These are phyloP conservation scores for Euplagia quadripunctaria DNA, from an alignment of 2,888 invertebrate species.

Conservation along the genomic window DNA sequence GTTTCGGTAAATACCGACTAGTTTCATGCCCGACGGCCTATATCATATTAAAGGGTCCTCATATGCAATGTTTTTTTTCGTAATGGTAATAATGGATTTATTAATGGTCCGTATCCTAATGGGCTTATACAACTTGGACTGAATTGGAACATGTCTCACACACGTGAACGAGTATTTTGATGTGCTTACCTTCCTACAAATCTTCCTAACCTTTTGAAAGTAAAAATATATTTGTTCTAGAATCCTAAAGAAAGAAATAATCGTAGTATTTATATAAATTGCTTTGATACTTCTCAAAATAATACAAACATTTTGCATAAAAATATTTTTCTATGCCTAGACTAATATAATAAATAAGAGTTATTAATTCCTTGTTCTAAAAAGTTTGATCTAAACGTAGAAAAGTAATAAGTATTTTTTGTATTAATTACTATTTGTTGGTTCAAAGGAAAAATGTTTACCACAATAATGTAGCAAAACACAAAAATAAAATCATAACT, in stretches of 20 bases:
- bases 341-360: constrained; percentile 1
- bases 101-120: no score
- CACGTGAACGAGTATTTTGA: no score
- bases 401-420: background rate
- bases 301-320: background rate
- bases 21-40: no score
- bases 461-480: constrained; percentile 1
- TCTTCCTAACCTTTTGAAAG: no score
- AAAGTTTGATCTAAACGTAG: background rate
- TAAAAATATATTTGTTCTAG: no score
- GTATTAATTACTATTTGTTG: background rate
- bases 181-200: no score
- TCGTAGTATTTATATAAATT: background rate
- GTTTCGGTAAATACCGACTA: no score
- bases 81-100: no score
- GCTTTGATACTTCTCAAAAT: background rate
- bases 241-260: no score
- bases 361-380: background rate
- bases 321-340: background rate
- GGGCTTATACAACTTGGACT: no score
- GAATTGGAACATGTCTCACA: background rate
- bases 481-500: constrained; percentile 8
- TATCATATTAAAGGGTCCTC: no score
- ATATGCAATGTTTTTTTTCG: no score
- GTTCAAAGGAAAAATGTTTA: background rate